Conservation (phyloP, 2,888 invertebrate species). For the Embidobia sp. region DNA sequence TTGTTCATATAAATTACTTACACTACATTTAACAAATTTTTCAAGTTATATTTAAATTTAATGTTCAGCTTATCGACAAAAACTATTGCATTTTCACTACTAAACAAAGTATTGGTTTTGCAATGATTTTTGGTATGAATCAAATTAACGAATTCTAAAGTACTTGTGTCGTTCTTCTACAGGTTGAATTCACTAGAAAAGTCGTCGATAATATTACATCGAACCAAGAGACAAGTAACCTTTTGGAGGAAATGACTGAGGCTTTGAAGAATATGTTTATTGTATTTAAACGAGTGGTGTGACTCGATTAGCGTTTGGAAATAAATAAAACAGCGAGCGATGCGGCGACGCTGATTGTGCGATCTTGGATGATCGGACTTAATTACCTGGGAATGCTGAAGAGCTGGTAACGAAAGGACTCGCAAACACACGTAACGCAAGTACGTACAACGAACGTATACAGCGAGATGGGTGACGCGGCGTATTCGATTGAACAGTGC, state of each 20-base stretch:
- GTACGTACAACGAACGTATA: slow-evolving; percentile 45
- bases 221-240: slow-evolving; percentile 5
- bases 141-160: too few species aligned
- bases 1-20: too few species aligned
- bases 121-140: too few species aligned
- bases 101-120: too few species aligned
- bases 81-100: too few species aligned
- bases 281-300: slow-evolving; percentile 5
- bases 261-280: too few species aligned
- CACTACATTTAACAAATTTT: too few species aligned
- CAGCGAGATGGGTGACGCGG: slow-evolving; percentile 64
- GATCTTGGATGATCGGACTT: slow-evolving; percentile 65
- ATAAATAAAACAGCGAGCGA: slow-evolving; percentile 34
- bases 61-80: too few species aligned
- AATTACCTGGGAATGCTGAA: slow-evolving; percentile 64
- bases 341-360: slow-evolving; percentile 59
- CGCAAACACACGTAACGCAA: slow-evolving; percentile 43
- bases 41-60: too few species aligned
- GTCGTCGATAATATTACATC: too few species aligned
- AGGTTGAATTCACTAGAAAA: too few species aligned
- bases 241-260: slow-evolving; percentile 16
- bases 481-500: slow-evolving; percentile 71
- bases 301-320: slow-evolving; percentile 30
- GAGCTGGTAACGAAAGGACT: slow-evolving; percentile 50
- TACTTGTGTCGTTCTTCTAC: too few species aligned